phyloP scores from a whole-genome alignment of 2,797 vertebrate species.

The Schizopygopsis malacanthus region DNA sequence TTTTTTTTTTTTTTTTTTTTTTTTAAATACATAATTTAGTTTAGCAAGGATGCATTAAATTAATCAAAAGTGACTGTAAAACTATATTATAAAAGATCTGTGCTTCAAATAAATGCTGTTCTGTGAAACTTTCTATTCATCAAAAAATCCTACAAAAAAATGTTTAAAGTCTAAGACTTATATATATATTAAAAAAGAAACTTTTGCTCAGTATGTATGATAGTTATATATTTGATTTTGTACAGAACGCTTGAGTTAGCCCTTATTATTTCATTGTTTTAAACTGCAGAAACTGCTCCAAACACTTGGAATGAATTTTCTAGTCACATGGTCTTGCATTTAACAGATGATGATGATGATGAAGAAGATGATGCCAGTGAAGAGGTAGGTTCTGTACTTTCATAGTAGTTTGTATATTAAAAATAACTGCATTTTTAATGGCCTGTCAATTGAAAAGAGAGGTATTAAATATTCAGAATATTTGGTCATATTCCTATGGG shows the following conservation, averaged over 20 bases:
- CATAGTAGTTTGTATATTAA: not conserved
- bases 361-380: slow-evolving; percentile 58
- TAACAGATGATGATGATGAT: slow-evolving; percentile 71
- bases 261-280: not conserved
- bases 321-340: slow-evolving; percentile 69
- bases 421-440: not conserved
- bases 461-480: not conserved
- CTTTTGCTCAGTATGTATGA: not conserved
- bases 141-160: not conserved
- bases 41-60: not conserved
- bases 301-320: slow-evolving; percentile 48
- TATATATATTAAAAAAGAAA: not conserved
- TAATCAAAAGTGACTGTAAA: not conserved
- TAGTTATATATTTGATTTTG: not conserved
- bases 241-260: not conserved
- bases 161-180: not conserved
- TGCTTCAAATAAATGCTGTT: not conserved
- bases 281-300: slow-evolving; percentile 28
- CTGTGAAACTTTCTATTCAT: not conserved
- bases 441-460: not conserved
- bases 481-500: not conserved
- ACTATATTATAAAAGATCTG: too few relatives aligned
- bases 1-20: not conserved
- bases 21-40: not conserved
- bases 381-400: slow-evolving; percentile 51